phyloP scores from a whole-genome alignment of 2,888 invertebrate species.

The Hanleya hanleyi region DNA sequence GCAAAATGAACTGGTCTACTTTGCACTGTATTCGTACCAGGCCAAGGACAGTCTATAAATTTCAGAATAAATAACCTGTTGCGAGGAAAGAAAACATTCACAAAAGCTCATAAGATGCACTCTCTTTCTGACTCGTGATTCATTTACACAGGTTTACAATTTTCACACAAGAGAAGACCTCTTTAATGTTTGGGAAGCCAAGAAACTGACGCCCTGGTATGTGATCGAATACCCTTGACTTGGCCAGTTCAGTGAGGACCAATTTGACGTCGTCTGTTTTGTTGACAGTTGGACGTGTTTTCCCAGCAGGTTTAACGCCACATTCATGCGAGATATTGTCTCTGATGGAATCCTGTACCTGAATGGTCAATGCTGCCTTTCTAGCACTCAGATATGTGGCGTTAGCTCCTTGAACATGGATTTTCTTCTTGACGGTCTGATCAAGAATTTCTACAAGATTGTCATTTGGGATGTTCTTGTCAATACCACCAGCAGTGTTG shows the following conservation, averaged over 20 bases:
- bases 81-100: no score
- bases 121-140: slow-evolving; percentile 16
- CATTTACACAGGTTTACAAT: slow-evolving; percentile 13
- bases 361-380: slow-evolving; percentile 11
- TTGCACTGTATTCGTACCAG: no score
- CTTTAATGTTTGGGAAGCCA: neutral
- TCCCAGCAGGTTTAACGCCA: slow-evolving; percentile 1
- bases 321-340: slow-evolving; percentile 5
- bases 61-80: neutral
- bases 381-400: slow-evolving; percentile 17
- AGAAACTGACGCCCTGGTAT: neutral
- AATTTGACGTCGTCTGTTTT: slow-evolving; percentile 11
- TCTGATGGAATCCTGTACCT: slow-evolving; percentile 17
- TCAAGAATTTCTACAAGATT: slow-evolving; percentile 38
- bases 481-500: slow-evolving; percentile 22
- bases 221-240: neutral
- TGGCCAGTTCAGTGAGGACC: slow-evolving; percentile 10
- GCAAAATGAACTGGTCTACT: no score
- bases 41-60: no score
- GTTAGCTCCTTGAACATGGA: slow-evolving; percentile 22
- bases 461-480: slow-evolving; percentile 37
- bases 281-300: neutral
- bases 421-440: slow-evolving; percentile 21
- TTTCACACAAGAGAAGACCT: slow-evolving; percentile 5
- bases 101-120: neutral